Evolutionary conservation across 2,888 invertebrate species (phyloP).

Genomic region (Orchesellides sinensis): DNA sequence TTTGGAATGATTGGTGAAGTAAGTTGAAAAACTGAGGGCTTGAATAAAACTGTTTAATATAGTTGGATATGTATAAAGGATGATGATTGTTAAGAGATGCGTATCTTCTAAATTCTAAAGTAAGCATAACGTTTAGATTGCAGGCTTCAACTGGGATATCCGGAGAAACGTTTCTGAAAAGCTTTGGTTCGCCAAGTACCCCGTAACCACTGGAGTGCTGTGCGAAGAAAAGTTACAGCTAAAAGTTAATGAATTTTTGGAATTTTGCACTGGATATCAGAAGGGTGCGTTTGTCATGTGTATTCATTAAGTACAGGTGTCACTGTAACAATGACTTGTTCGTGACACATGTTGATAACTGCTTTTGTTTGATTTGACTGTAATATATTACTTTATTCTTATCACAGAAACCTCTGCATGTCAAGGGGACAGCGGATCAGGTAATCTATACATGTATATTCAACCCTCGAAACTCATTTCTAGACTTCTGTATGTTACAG

Average conservation of each 20-base stretch:
- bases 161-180: constrained; percentile 63
- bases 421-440: constrained; percentile 58
- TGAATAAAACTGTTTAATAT: not conserved
- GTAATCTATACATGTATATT: too few relatives aligned
- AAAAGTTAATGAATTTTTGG: constrained; percentile 67
- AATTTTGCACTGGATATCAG: constrained; percentile 68
- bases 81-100: too few relatives aligned
- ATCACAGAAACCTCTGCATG: constrained; percentile 51
- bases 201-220: constrained; percentile 44
- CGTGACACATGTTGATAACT: too few relatives aligned
- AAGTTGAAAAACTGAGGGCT: not conserved
- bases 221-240: constrained; percentile 60
- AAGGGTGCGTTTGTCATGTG: too few relatives aligned
- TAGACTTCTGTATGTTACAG: too few relatives aligned
- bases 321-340: too few relatives aligned
- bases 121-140: constrained; percentile 40
- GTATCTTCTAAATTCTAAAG: not conserved
- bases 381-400: not conserved
- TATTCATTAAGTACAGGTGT: too few relatives aligned
- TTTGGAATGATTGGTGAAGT: constrained; percentile 65
- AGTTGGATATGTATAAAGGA: too few relatives aligned
- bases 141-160: constrained; percentile 68
- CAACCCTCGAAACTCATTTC: too few relatives aligned
- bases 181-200: constrained; percentile 60
- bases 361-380: too few relatives aligned